Evolutionary conservation across 1,140 invertebrate genomes (phyloP).

Genomic region (Mizuhopecten yessoensis): DNA sequence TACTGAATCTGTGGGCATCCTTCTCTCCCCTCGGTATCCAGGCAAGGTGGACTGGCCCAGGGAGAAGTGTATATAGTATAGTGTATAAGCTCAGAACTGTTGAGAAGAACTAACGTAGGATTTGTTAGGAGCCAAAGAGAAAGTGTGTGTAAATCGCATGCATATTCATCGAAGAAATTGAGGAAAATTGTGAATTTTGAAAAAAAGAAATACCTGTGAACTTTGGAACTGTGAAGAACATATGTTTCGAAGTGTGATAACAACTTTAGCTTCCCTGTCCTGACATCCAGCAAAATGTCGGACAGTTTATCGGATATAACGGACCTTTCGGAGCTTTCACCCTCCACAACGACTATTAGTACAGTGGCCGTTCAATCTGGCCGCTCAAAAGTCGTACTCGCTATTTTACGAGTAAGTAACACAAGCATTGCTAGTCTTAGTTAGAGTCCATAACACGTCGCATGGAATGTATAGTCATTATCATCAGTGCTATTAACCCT

Average conservation of each 20-base stretch:
- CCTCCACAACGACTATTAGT: slow-evolving; percentile 91
- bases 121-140: slow-evolving; percentile 32
- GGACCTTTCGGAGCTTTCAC: slow-evolving; percentile 79
- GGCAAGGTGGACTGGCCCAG: not conserved
- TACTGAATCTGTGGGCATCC: not conserved
- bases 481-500: not conserved
- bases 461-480: not conserved
- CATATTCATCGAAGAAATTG: slow-evolving; percentile 20
- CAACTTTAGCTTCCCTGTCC: slow-evolving; percentile 21
- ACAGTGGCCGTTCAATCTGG: slow-evolving; percentile 96
- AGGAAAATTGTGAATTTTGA: not conserved
- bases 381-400: slow-evolving; percentile 93
- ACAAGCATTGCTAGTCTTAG: not conserved
- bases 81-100: not conserved
- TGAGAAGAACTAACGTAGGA: slow-evolving; percentile 33
- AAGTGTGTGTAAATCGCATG: slow-evolving; percentile 36
- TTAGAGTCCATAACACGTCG: not conserved
- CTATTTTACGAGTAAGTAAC: slow-evolving; percentile 92
- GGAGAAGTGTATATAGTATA: slow-evolving; percentile 39
- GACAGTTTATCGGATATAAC: slow-evolving; percentile 73
- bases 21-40: not conserved
- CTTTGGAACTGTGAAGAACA: slow-evolving; percentile 20
- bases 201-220: not conserved
- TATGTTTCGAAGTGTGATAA: slow-evolving; percentile 34
- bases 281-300: slow-evolving; percentile 71